These are phyloP conservation scores for Achlya flavicornis DNA, from an alignment of 2,888 invertebrate species.

Conservation along the genomic window DNA sequence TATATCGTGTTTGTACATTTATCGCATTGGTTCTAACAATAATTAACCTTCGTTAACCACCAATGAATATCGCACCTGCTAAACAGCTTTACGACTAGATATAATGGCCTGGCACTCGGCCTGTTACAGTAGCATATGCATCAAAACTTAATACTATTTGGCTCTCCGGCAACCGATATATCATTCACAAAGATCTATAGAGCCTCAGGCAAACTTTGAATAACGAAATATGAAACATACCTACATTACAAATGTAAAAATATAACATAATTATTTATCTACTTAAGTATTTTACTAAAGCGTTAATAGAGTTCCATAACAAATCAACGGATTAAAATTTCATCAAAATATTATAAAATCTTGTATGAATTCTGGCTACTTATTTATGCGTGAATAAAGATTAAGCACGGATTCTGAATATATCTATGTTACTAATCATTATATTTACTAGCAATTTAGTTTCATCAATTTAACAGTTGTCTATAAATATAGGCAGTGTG, in stretches of 20 bases:
- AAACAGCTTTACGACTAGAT: constrained; percentile 66
- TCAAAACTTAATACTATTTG: constrained; percentile 41
- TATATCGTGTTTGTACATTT: constrained; percentile 21
- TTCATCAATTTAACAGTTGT: background rate
- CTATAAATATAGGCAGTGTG: background rate
- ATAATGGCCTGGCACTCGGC: constrained; percentile 65
- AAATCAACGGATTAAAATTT: constrained; percentile 3
- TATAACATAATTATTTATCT: background rate
- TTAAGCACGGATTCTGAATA: background rate
- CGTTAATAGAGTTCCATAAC: background rate
- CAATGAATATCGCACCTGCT: constrained; percentile 71
- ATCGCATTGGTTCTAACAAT: constrained; percentile 56
- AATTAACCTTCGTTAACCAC: constrained; percentile 71
- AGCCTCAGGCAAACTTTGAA: background rate
- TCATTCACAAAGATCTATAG: constrained; percentile 35
- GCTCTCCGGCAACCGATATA: constrained; percentile 51
- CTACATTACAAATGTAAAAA: background rate
- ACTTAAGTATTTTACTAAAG: background rate
- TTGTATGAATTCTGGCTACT: background rate
- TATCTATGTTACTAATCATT: background rate
- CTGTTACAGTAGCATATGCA: constrained; percentile 64
- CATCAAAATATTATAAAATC: background rate
- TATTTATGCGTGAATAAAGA: background rate
- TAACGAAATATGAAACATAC: background rate
- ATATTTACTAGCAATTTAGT: background rate